Percentiles rank a stretch among this genome's conserved stretches.
Conservation (phyloP, 2,113 vertebrate species). For the Lates calcarifer region DNA sequence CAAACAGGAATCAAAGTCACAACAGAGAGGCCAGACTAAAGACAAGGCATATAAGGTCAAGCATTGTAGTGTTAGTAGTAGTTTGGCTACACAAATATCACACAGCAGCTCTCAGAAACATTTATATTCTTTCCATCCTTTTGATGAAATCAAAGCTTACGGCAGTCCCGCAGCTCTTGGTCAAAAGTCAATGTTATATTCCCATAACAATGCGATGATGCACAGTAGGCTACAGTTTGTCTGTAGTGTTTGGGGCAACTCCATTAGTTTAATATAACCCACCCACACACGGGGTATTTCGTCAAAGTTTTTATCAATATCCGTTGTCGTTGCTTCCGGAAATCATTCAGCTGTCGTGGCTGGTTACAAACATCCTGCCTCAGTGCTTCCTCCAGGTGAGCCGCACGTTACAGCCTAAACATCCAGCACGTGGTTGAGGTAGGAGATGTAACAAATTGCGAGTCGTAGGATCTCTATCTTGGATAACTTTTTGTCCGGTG, state of each 20-base stretch:
- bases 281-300: background rate
- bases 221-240: background rate
- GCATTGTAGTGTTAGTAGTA: background rate
- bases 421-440: constrained; percentile 88
- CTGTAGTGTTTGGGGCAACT: background rate
- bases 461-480: constrained; percentile 88
- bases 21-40: background rate
- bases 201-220: background rate
- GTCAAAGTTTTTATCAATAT: background rate
- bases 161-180: background rate
- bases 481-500: constrained; percentile 87
- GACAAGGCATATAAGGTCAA: background rate
- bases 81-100: background rate
- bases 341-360: background rate
- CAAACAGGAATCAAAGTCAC: constrained; percentile 25
- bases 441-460: constrained; percentile 89
- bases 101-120: background rate
- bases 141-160: background rate
- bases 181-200: background rate
- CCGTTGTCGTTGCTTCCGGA: background rate
- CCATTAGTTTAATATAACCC: background rate
- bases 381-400: background rate
- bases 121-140: background rate
- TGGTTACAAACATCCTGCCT: background rate
- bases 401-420: constrained; percentile 69